phyloP scores from a whole-genome alignment of 2,888 invertebrate genomes.

The Stenichneumon culpator region DNA sequence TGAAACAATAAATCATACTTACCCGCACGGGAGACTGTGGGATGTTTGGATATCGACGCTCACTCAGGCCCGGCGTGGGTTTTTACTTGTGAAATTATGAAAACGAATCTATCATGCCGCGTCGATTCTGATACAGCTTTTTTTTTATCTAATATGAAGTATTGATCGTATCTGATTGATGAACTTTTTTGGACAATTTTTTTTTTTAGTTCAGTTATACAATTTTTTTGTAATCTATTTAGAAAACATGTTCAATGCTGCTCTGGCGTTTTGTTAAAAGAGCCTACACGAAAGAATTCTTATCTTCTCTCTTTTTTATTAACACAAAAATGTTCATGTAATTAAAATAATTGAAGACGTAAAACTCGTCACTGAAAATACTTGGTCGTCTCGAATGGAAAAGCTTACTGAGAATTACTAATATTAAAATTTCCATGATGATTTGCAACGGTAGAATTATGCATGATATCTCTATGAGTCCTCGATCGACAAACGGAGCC shows the following conservation, averaged over 20 bases:
- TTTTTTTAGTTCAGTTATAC: background rate
- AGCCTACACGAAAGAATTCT: too few species aligned
- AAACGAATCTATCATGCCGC: background rate
- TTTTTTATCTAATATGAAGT: background rate
- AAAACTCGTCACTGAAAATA: too few species aligned
- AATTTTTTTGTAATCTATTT: too few species aligned
- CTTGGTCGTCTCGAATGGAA: too few species aligned
- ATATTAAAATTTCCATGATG: too few species aligned
- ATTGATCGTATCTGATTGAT: background rate
- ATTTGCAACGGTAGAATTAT: background rate
- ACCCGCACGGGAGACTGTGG: background rate
- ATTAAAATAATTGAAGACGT: too few species aligned
- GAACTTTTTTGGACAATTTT: background rate
- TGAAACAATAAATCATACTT: constrained; percentile 27
- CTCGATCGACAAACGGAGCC: background rate
- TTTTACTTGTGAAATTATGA: background rate
- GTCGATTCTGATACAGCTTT: background rate
- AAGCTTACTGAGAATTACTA: too few species aligned
- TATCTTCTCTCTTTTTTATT: too few species aligned
- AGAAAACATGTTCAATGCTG: too few species aligned
- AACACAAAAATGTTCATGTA: too few species aligned
- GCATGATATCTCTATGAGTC: background rate
- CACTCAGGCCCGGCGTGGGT: background rate
- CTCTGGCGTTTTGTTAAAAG: too few species aligned
- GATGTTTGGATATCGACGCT: constrained; percentile 6